phyloP scores from a whole-genome alignment of 2,888 invertebrate genomes.

The Dicycla oo region DNA sequence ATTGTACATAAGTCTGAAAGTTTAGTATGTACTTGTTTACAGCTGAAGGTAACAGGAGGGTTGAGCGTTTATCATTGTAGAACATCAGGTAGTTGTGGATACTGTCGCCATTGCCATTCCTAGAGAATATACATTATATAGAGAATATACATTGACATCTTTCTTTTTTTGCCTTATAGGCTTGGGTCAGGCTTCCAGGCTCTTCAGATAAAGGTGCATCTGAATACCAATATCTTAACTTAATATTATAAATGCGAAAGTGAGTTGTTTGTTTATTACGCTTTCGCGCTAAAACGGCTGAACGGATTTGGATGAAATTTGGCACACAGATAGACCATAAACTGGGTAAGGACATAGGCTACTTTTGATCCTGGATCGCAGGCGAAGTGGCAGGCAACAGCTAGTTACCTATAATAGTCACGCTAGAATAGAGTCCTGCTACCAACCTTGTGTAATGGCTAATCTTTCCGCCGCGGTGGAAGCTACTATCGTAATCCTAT shows the following conservation, averaged over 20 bases:
- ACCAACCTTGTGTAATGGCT: background rate
- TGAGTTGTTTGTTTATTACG: no score
- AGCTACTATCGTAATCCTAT: background rate
- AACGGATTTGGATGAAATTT: no score
- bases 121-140: no score
- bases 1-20: background rate
- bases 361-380: no score
- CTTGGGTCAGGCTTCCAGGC: background rate
- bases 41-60: background rate
- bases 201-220: background rate
- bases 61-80: background rate
- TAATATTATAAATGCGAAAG: no score
- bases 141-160: background rate
- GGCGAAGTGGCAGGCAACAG: no score
- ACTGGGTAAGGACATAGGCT: no score
- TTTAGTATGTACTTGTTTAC: background rate
- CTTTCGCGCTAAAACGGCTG: no score
- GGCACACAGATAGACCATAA: no score
- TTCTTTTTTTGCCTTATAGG: background rate
- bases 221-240: background rate
- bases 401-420: no score
- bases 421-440: background rate
- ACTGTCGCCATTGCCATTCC: background rate
- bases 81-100: background rate
- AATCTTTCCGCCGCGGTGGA: background rate